Conservation (phyloP, 2,797 vertebrate species). For the Melanotaenia pygmaea region DNA sequence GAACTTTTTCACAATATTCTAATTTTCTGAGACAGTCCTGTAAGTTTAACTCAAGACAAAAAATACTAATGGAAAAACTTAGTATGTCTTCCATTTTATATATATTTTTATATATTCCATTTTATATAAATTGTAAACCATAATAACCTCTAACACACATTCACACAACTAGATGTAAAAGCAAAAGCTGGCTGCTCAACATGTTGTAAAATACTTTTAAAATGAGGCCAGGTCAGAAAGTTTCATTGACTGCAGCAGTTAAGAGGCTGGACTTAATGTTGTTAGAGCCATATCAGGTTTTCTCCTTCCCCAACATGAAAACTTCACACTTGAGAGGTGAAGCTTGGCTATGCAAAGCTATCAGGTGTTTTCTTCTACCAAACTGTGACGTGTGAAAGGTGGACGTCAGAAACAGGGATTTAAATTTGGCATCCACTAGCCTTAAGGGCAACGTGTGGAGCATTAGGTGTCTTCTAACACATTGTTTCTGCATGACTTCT, state of each 20-base stretch:
- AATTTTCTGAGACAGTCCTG: too few relatives aligned
- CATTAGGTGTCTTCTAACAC: too few relatives aligned
- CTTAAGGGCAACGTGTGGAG: too few relatives aligned
- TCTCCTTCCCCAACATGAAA: neutral
- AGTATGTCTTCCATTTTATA: too few relatives aligned
- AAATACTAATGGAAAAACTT: neutral
- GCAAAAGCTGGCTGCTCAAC: neutral
- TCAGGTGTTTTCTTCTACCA: neutral
- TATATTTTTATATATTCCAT: too few relatives aligned
- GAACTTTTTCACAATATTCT: too few relatives aligned
- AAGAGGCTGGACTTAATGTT: neutral
- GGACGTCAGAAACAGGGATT: neutral
- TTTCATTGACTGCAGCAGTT: neutral
- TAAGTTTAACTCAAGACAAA: neutral
- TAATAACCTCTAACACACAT: neutral
- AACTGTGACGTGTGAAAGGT: neutral
- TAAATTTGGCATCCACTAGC: neutral
- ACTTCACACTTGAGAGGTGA: neutral
- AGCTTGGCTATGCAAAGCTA: neutral
- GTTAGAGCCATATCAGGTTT: neutral
- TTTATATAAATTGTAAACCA: neutral
- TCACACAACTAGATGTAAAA: neutral
- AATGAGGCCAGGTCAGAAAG: too few relatives aligned
- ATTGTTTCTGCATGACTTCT: neutral
- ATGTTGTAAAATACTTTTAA: too few relatives aligned